Evolutionary conservation across 1,140 invertebrate species (phyloP).

Genomic region (Atta colombica): DNA sequence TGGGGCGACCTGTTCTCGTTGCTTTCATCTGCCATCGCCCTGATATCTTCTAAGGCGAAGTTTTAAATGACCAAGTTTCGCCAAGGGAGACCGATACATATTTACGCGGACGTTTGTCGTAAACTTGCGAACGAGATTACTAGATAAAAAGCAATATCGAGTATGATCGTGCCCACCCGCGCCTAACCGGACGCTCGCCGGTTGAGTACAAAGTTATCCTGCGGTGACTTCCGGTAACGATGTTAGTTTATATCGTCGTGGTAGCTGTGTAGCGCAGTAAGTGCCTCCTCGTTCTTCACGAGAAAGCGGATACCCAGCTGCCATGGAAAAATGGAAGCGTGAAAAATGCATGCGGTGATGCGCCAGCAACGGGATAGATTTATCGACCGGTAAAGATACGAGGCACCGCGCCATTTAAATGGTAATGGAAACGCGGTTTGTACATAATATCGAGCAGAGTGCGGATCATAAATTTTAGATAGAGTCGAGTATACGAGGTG

Average conservation of each 20-base stretch:
- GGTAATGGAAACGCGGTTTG: constrained; percentile 62
- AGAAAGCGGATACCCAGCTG: constrained; percentile 38
- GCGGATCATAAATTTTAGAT: constrained; percentile 52
- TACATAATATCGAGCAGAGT: constrained; percentile 50
- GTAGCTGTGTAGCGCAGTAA: constrained; percentile 32
- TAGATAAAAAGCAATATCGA: constrained; percentile 63
- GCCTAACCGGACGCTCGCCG: constrained; percentile 21
- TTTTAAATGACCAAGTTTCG: constrained; percentile 68
- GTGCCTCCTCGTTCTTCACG: constrained; percentile 49
- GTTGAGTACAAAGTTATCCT: constrained; percentile 59
- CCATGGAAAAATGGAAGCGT: constrained; percentile 44
- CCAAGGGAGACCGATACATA: constrained; percentile 51
- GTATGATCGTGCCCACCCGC: not conserved
- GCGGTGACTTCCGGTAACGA: constrained; percentile 60
- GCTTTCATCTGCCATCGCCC: not conserved
- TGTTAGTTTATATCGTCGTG: constrained; percentile 58
- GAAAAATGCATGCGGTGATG: constrained; percentile 56
- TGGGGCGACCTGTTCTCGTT: not conserved
- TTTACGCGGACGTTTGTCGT: constrained; percentile 52
- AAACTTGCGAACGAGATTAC: constrained; percentile 62
- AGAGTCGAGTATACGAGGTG: not conserved
- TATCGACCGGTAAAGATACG: constrained; percentile 59
- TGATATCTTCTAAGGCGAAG: constrained; percentile 27
- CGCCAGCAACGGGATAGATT: constrained; percentile 53
- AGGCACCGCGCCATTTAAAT: constrained; percentile 56